Evolutionary conservation across 2,113 vertebrate genomes (phyloP), one percentile per base, ranked within the genome.

Genomic region (Gadus macrocephalus): DNA sequence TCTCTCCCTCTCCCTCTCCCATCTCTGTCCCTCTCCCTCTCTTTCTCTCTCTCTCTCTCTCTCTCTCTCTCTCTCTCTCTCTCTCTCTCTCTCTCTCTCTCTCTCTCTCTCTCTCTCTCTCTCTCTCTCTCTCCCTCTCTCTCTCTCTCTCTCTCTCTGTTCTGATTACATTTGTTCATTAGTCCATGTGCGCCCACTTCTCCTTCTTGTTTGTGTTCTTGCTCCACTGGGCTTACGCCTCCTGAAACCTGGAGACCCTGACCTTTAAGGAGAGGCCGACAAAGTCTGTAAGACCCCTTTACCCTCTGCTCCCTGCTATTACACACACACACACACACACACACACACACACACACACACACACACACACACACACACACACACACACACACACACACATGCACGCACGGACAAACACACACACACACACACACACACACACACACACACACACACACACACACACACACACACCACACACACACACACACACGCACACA

Each of bases 121-220:
- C 31, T 35, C 31, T 35, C 4, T 35, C 31, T 4, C 31, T 3
- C 31, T 7, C 28, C 2, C 28, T 31, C 28, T 5, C 28, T 17
- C 63, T 35, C 63, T 35, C 27, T 3, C 27, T 7, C 31, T 1
- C 84, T 83, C 85, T 78, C 81, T 83, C 80, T 81, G 81, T 88
- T 81, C 85, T 91, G 90, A 92, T 91, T 87, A 85, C 86, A 89
- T 93, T 92, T 90, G 76, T 87, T 91, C 83, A 89, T 91, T 91
- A 89, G 90, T 92, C 87, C 82, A 88, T 90, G 90, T 91, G 84
- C 87, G 79, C 85, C 86, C 85, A 90, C 87, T 91, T 89, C 85
- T 89, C 83, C 73, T 82, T 82, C 82, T 88, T 90, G 86, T 90
- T 89, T 90, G 86, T 86, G 87, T 87, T 89, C 76, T 76, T 83